Evolutionary conservation across 30 jellyfish, hydroid and myxozoan species (phyloP).

Genomic region (Kudoa iwatai): DNA sequence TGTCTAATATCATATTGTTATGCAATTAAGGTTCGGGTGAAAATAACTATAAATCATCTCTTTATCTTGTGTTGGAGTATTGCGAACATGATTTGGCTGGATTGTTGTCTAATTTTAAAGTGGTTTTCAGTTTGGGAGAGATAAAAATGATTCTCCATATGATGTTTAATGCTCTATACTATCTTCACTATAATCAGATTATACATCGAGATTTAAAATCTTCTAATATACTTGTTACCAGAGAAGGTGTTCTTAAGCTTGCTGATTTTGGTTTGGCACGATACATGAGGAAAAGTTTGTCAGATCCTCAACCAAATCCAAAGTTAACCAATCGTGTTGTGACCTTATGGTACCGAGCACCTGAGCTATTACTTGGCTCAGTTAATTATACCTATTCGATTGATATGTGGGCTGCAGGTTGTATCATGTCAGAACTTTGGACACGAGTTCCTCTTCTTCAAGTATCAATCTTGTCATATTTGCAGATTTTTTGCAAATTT

Average conservation of each 20-base stretch:
- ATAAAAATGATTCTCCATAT: conserved; percentile 73
- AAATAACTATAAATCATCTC: conserved; percentile 60
- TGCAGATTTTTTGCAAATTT: too few species aligned
- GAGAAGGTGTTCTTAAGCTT: conserved; percentile 39
- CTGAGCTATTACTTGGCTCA: conserved; percentile 61
- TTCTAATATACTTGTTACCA: conserved; percentile 67
- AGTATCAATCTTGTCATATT: too few species aligned
- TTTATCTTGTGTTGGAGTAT: conserved; percentile 56
- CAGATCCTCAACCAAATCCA: conserved; percentile 56
- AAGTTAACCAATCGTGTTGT: conserved; percentile 75
- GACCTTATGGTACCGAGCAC: conserved; percentile 84
- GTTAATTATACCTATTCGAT: conserved; percentile 75
- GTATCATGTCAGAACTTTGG: conserved; percentile 96
- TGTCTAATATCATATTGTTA: too few species aligned
- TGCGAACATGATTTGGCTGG: conserved; percentile 99
- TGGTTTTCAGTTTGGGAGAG: conserved; percentile 36
- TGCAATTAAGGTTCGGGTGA: conserved; percentile 39
- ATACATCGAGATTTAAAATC: conserved; percentile 91
- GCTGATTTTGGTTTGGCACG: conserved; percentile 97
- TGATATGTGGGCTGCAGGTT: conserved; percentile 97
- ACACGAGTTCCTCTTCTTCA: conserved; percentile 74
- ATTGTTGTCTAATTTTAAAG: conserved; percentile 18
- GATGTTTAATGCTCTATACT: conserved; percentile 48
- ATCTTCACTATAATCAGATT: conserved; percentile 58
- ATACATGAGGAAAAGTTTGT: conserved; percentile 30